Evolutionary conservation across 1,140 invertebrate genomes (phyloP), one percentile per base, ranked within the genome.

Genomic region (Trichonephila clavipes): DNA sequence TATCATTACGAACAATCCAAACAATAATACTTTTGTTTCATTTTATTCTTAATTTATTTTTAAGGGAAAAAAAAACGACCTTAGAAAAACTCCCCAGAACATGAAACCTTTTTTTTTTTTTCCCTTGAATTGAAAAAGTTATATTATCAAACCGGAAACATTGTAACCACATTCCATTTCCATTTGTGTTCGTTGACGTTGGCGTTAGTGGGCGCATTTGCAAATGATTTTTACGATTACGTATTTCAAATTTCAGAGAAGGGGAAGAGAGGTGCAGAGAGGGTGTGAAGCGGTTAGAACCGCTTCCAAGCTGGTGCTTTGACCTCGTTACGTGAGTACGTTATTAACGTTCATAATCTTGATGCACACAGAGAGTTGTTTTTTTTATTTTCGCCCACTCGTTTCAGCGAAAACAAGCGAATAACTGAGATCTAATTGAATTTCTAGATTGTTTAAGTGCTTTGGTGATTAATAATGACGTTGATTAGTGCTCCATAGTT

Each of bases 261-360:
- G 66, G 51, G 66, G 66, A 69, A 24, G 66, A 69, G 64, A 69
- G 64, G 64, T 10, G 64, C 21, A 12, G 64, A n/a, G 66, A 69
- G 21, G 24, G 66, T 10, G n/a, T 2, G 66, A 24, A 12, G 66
- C 66, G 66, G 66, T 69, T 69, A 24, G 66, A 69, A 69, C 66
- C 66, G 66, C 66, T 69, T 69, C n/a, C 12, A 21, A 69, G 66
- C 66, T 69, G 24, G 66, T 69, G 66, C 66, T 69, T 69, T 69
- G 66, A 69, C 66, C 66, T 69, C 66, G 66, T 69, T 69, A 69
- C 66, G 66, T 69, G 66, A 69, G 66, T 24, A 69, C 24, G 66
- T 69, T 69, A 69, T 69, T 69, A 69, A 69, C 66, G n/a, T 24
- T 69, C 66, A 69, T 69, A 69, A 69, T 69, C 66, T 69, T 69